Base-by-base conservation (phyloP, 2,797 vertebrate species). In the Oophaga sylvatica region DNA sequence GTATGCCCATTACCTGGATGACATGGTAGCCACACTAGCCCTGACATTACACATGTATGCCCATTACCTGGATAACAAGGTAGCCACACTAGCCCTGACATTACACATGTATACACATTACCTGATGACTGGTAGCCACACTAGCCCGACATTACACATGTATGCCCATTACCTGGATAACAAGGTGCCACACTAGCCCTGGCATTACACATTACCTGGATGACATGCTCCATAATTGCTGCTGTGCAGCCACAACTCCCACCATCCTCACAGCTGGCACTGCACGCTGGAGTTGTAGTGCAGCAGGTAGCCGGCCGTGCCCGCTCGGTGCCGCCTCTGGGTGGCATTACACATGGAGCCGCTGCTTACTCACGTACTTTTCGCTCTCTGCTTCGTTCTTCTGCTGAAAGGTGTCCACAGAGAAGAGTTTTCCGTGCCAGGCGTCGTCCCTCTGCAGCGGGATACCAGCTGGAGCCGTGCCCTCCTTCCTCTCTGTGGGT, bases 361-460 rank as follows among this genome's bases (percentile, higher is more conserved):
- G 80, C 45, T 26, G 20, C 31, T 48, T 89, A 88, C 94, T 91
- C 91, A 94, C 95, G 92, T 94, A 99, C 97, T 96, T 95, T 79
- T 96, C 94, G 77, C 94, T 94, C 88, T 94, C 95, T 41, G 93
- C 93, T 91, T 96, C 96, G 95, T 96, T 93, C 93, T 95, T 96
- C 89, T 95, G 96, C 92, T 93, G 94, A 62, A 93, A 95, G 88
- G 95, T 91, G 83, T 96, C 95, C 35, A 93, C 89, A 83, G 94
- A 90, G 29, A 92, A 94, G 22, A 93, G 93, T 90, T 94, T 96
- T 94, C 95, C 94, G 87, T 94, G 91, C 83, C 84, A 93, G 90
- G 92, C 89, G 70, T 92, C 93, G 60, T 94, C 92, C 80, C 84
- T 89, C 0, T 92, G 92, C 89, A 91, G 86, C 53, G 85, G 90